A percentile compares a stretch with the other conserved stretches of the same genome.
phyloP scores from a whole-genome alignment of 2,113 vertebrate species.

The Hucho hucho region DNA sequence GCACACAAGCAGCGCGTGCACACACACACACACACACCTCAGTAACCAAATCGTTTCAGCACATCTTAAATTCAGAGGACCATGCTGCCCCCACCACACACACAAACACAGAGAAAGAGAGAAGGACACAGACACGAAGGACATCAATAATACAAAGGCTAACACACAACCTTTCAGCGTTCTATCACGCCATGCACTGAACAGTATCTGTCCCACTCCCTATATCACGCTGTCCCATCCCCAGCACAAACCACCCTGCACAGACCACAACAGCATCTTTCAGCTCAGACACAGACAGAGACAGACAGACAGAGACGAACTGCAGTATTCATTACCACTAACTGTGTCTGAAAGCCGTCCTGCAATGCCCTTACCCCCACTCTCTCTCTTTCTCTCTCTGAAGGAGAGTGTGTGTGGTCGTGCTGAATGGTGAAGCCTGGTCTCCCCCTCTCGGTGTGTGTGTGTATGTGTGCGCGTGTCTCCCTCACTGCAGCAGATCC shows the following conservation, averaged over 20 bases:
- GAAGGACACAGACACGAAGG: background rate
- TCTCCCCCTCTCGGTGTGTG: background rate
- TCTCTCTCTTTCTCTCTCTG: slow-evolving; percentile 13
- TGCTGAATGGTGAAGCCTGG: background rate
- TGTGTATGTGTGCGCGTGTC: background rate
- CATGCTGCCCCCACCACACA: background rate
- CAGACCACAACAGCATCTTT: slow-evolving; percentile 30
- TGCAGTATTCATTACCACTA: slow-evolving; percentile 4
- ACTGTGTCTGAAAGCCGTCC: slow-evolving; percentile 11
- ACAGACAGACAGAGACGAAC: background rate
- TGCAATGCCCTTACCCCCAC: slow-evolving; percentile 23
- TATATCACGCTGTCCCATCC: background rate
- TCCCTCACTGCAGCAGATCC: background rate
- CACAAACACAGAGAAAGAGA: background rate
- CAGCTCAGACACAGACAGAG: slow-evolving; percentile 14
- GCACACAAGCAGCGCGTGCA: background rate
- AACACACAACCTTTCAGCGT: background rate
- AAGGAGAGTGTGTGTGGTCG: background rate
- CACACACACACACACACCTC: background rate
- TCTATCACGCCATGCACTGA: background rate
- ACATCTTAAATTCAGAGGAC: slow-evolving; percentile 23
- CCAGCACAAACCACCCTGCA: slow-evolving; percentile 16
- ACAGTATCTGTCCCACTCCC: background rate
- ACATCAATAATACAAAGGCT: background rate
- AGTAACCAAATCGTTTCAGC: background rate